phyloP scores from a whole-genome alignment of 2,113 vertebrate genomes.

The Eonycteris spelaea region DNA sequence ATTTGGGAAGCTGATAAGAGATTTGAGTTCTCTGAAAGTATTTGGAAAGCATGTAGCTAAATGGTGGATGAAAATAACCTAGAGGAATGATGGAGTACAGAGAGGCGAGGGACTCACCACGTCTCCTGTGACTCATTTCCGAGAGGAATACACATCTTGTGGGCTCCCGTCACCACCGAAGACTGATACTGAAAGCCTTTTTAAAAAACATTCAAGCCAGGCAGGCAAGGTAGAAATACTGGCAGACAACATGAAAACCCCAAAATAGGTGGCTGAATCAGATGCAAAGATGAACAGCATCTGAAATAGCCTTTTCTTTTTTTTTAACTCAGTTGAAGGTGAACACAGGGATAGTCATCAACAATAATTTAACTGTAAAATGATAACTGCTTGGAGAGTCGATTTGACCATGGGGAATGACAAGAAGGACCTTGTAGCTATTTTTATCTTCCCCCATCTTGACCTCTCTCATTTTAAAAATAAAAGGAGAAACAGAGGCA shows the following conservation, averaged over 20 bases:
- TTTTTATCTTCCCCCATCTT: neutral
- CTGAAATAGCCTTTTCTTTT: constrained; percentile 26
- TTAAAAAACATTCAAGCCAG: neutral
- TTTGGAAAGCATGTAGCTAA: neutral
- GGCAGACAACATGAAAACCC: neutral
- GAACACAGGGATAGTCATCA: neutral
- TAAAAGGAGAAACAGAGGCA: neutral
- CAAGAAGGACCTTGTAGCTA: neutral
- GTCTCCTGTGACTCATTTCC: neutral
- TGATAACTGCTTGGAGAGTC: neutral
- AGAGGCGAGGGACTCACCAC: accelerated
- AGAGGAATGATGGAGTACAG: neutral
- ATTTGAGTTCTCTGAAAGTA: neutral
- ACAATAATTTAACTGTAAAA: constrained; percentile 10
- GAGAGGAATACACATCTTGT: neutral
- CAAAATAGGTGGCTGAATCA: neutral
- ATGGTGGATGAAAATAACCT: neutral
- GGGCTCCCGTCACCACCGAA: neutral
- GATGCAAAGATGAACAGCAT: neutral
- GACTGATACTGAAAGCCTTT: neutral
- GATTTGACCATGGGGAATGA: neutral
- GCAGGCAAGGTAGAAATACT: neutral
- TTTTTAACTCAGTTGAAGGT: constrained; percentile 10
- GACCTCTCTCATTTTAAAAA: neutral
- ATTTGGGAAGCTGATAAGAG: neutral